These are phyloP conservation scores for Xenopus petersii DNA, from an alignment of 2,797 vertebrate species.

Conservation along the genomic window DNA sequence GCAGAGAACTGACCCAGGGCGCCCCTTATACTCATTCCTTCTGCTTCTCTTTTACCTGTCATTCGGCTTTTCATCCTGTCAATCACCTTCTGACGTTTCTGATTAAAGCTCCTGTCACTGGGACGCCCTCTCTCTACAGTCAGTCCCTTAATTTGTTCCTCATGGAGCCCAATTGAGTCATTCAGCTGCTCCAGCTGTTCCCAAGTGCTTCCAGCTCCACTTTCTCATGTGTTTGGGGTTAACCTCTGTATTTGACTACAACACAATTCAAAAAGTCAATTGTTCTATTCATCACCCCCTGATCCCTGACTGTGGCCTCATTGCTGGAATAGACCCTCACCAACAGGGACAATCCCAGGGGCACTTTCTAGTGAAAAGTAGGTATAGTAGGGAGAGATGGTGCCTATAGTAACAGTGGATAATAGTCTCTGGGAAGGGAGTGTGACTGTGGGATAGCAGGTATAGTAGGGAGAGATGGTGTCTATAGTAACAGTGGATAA, in stretches of 20 bases:
- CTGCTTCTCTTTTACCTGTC: slow-evolving; percentile 83
- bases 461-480: no score
- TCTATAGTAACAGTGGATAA: no score
- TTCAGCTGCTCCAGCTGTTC: slow-evolving; percentile 79
- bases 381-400: no score
- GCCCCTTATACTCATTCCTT: slow-evolving; percentile 77
- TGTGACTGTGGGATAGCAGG: no score
- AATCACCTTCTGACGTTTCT: slow-evolving; percentile 80
- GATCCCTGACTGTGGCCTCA: no score
- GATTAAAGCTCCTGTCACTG: slow-evolving; percentile 82
- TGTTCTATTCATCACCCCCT: slow-evolving; percentile 50
- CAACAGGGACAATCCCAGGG: no score
- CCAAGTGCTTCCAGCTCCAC: slow-evolving; percentile 73
- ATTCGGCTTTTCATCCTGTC: slow-evolving; percentile 82
- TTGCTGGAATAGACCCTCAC: no score
- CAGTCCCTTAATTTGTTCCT: slow-evolving; percentile 81
- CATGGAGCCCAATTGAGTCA: slow-evolving; percentile 78
- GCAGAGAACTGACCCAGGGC: slow-evolving; percentile 72
- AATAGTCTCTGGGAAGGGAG: no score
- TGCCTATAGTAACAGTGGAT: no score
- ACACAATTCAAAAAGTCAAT: slow-evolving; percentile 69
- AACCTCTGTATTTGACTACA: slow-evolving; percentile 72
- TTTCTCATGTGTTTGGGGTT: slow-evolving; percentile 75
- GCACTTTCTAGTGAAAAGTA: no score
- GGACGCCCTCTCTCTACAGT: slow-evolving; percentile 58